A percentile compares a stretch with the other conserved stretches of the same genome.
phyloP scores from a whole-genome alignment of 2,797 vertebrate species.

The Cossypha caffra region DNA sequence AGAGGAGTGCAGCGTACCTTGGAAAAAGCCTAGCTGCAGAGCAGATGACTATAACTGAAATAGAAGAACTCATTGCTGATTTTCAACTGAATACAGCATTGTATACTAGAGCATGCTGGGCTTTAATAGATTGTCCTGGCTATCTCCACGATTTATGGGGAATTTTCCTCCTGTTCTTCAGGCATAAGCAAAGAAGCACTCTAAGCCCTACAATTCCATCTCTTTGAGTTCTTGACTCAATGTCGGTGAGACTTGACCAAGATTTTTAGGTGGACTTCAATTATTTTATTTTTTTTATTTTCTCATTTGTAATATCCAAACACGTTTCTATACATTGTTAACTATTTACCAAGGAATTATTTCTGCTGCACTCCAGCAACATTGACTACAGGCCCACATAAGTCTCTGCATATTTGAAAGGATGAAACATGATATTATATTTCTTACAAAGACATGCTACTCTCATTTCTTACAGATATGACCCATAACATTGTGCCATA shows the following conservation, averaged over 20 bases:
- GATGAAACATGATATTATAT: neutral
- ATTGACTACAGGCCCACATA: neutral
- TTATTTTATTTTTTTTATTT: neutral
- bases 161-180: slow-evolving; percentile 14
- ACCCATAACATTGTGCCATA: slow-evolving; percentile 15
- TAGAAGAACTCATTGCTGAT: neutral
- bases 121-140: slow-evolving; percentile 18
- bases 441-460: neutral
- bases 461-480: slow-evolving; percentile 18
- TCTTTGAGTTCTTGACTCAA: neutral
- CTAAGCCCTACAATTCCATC: neutral
- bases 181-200: neutral
- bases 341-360: slow-evolving; percentile 11
- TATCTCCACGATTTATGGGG: slow-evolving; percentile 21
- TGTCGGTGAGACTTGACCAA: neutral
- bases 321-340: neutral
- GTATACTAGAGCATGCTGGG: slow-evolving; percentile 14
- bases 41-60: slow-evolving; percentile 28
- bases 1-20: neutral
- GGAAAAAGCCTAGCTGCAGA: neutral
- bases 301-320: neutral
- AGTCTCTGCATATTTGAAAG: neutral
- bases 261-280: neutral
- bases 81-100: slow-evolving; percentile 17
- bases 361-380: neutral